Percentiles rank a stretch among this genome's conserved stretches.
phyloP scores from a whole-genome alignment of 2,888 invertebrate genomes.

The Drosophila lacicola region DNA sequence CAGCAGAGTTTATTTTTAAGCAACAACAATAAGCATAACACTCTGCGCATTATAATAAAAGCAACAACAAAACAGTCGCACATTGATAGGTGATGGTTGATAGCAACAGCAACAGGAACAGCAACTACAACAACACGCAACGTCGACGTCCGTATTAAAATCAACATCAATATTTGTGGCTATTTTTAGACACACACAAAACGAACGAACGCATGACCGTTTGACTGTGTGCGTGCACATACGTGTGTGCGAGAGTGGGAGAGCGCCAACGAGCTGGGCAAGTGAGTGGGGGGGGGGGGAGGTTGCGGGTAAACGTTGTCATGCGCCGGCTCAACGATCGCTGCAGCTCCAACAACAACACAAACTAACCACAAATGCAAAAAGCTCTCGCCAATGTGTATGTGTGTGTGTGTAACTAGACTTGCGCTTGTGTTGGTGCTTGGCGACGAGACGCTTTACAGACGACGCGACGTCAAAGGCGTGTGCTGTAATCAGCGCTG shows the following conservation, averaged over 20 bases:
- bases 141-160: constrained; percentile 70
- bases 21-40: constrained; percentile 70
- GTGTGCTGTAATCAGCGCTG: constrained; percentile 47
- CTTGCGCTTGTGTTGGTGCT: constrained; percentile 33
- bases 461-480: constrained; percentile 65
- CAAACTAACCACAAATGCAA: constrained; percentile 37
- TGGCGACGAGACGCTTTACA: constrained; percentile 65
- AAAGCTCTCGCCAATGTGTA: constrained; percentile 41
- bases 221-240: constrained; percentile 27
- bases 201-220: constrained; percentile 72
- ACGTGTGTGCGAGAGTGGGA: constrained; percentile 31
- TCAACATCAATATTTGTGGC: constrained; percentile 82
- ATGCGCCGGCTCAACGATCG: constrained; percentile 77
- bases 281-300: constrained; percentile 2
- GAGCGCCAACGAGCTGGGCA: constrained; percentile 15
- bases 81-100: constrained; percentile 77
- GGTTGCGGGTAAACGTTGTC: constrained; percentile 43
- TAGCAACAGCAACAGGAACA: constrained; percentile 57
- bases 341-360: constrained; percentile 29
- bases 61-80: constrained; percentile 65
- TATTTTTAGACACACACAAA: constrained; percentile 77
- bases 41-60: constrained; percentile 75
- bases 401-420: constrained; percentile 14
- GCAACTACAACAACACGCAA: constrained; percentile 33
- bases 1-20: constrained; percentile 78